Conservation (phyloP, 2,113 vertebrate genomes). For the Brachypodius melanocephalos region DNA sequence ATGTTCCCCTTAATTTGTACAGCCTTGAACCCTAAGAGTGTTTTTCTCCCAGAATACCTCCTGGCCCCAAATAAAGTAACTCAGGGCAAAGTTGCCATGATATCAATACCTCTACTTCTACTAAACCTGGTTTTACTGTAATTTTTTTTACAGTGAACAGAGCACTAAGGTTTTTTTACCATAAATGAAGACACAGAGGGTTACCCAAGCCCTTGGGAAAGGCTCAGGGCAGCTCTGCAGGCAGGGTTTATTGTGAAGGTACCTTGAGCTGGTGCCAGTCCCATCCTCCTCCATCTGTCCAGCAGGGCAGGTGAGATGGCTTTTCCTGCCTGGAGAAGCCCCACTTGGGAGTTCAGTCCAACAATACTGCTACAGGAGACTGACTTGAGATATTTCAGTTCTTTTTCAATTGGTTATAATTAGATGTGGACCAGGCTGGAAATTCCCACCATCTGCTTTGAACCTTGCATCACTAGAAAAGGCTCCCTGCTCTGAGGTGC, state of each 20-base stretch:
- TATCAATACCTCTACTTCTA: neutral
- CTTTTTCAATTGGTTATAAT: neutral
- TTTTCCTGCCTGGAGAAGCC: neutral
- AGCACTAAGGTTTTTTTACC: neutral
- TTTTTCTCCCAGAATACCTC: neutral
- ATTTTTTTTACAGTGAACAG: neutral
- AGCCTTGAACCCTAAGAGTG: neutral
- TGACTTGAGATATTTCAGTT: neutral
- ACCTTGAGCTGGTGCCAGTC: neutral
- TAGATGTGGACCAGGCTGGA: neutral
- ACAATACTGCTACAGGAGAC: neutral
- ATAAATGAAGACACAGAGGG: neutral
- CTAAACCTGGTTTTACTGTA: neutral
- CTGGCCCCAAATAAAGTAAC: neutral
- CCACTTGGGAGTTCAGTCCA: neutral
- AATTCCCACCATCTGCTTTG: neutral
- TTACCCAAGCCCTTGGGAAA: neutral
- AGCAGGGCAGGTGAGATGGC: neutral
- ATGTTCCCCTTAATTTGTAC: neutral
- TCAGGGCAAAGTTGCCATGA: neutral
- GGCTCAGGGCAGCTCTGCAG: neutral
- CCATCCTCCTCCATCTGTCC: neutral
- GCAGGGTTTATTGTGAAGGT: neutral
- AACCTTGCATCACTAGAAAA: neutral
- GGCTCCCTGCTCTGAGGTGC: neutral